Conservation (phyloP, 2,797 vertebrate species). For the Nannoperca obscura region DNA sequence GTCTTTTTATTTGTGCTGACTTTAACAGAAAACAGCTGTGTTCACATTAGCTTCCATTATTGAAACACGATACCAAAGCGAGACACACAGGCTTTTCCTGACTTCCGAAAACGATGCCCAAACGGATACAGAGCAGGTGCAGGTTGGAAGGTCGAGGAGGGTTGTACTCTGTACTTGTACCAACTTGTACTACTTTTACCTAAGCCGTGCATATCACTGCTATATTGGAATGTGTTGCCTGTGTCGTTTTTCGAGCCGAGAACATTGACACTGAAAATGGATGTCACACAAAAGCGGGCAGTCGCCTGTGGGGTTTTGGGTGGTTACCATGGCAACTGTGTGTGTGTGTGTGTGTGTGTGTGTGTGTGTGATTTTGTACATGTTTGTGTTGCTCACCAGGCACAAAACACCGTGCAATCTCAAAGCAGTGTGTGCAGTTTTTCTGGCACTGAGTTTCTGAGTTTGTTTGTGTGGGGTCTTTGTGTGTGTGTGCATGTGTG, state of each 20-base stretch:
- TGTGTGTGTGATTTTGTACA: conserved; percentile 8
- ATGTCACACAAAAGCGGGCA: conserved; percentile 77
- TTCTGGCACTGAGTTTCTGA: conserved; percentile 15
- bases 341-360: conserved; percentile 20
- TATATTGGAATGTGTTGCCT: conserved; percentile 55
- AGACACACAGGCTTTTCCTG: conserved; percentile 30
- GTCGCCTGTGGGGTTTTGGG: conserved; percentile 56
- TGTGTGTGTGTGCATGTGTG: background rate
- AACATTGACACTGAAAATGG: conserved; percentile 78
- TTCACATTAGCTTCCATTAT: conserved; percentile 73
- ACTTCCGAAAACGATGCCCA: conserved; percentile 37
- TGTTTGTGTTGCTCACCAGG: conserved; percentile 81
- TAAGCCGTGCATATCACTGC: conserved; percentile 31
- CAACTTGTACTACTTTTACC: conserved; percentile 50
- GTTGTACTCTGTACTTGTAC: conserved; percentile 49
- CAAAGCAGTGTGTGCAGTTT: conserved; percentile 50
- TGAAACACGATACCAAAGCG: conserved; percentile 64
- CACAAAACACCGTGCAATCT: conserved; percentile 65
- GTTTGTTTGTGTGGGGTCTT: conserved; percentile 2
- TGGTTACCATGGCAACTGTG: conserved; percentile 76
- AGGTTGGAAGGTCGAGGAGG: conserved; percentile 30
- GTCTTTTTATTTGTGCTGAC: conserved; percentile 78
- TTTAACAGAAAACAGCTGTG: conserved; percentile 80
- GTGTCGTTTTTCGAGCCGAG: conserved; percentile 55
- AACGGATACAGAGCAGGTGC: conserved; percentile 47